Evolutionary conservation across 2,797 vertebrate species (phyloP).

Genomic region (Protosalanx chinensis): DNA sequence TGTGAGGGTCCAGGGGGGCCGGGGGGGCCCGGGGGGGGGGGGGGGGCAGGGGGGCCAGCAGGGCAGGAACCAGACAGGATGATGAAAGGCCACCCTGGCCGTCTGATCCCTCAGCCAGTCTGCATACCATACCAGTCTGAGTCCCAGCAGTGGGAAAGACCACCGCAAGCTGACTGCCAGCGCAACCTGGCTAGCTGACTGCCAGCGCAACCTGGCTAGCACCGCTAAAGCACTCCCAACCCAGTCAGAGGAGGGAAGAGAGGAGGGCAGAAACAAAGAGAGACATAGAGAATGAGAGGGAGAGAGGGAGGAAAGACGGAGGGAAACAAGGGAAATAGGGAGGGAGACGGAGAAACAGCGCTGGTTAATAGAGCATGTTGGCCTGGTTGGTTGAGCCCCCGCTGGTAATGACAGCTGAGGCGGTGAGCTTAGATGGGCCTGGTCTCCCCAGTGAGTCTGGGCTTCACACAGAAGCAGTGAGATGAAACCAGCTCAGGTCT

Average conservation of each 20-base stretch:
- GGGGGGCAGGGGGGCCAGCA: too few relatives aligned
- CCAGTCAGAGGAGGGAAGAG: not conserved
- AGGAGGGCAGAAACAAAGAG: conserved; percentile 1
- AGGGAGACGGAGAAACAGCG: conserved; percentile 4
- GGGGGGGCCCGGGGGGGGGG: too few relatives aligned
- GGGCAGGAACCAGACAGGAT: not conserved
- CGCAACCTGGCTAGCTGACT: not conserved
- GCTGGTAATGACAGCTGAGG: conserved; percentile 27
- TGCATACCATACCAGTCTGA: not conserved
- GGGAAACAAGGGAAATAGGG: not conserved
- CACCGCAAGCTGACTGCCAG: not conserved
- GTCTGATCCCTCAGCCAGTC: not conserved
- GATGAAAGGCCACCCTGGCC: not conserved
- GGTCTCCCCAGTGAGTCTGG: conserved; percentile 8
- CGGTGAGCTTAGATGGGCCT: not conserved
- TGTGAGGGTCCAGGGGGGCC: not conserved
- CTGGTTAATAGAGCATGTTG: conserved; percentile 45
- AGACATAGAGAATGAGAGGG: not conserved
- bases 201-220: not conserved
- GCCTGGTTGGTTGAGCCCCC: conserved; percentile 37
- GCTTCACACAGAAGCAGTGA: conserved; percentile 26
- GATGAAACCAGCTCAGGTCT: conserved; percentile 38
- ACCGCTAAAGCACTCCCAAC: not conserved
- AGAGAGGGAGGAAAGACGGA: not conserved
- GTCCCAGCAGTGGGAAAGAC: not conserved